Evolutionary conservation across 2,113 vertebrate genomes (phyloP).

Genomic region (Porphyrio hochstetteri): DNA sequence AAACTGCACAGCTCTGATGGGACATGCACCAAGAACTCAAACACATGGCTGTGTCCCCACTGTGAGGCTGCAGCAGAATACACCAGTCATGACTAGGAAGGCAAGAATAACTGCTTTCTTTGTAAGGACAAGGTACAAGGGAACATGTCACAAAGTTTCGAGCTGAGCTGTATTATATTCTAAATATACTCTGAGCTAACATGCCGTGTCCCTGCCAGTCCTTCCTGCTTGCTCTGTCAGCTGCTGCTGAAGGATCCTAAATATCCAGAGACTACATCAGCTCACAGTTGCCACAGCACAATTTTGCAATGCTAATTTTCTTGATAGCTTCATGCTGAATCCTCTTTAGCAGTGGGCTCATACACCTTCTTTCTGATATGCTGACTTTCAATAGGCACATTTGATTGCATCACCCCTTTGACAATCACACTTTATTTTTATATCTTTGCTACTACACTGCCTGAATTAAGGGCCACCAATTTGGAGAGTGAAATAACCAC

Average conservation of each 20-base stretch:
- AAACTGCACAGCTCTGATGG: neutral
- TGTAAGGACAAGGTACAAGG: neutral
- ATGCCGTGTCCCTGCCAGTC: neutral
- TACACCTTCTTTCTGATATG: neutral
- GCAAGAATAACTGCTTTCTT: neutral
- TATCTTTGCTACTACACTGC: conserved; percentile 18
- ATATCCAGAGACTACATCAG: neutral
- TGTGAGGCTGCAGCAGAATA: neutral
- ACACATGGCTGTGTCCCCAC: neutral
- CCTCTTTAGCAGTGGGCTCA: neutral
- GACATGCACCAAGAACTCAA: neutral
- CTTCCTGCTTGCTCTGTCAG: neutral
- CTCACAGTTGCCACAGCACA: neutral
- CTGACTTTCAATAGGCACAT: neutral
- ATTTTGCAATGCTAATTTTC: neutral
- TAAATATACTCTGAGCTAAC: neutral
- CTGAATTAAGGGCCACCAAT: conserved; percentile 25
- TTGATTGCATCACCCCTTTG: neutral
- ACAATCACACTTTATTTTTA: conserved; percentile 19
- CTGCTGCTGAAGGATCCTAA: neutral
- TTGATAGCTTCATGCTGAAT: neutral
- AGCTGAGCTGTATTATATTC: neutral
- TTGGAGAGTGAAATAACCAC: neutral
- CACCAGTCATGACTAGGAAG: neutral
- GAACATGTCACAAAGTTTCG: neutral